A percentile compares a stretch with the other conserved stretches of the same genome.
Evolutionary conservation across 2,888 invertebrate species (phyloP).

Genomic region (Drosophila fulvimacula): DNA sequence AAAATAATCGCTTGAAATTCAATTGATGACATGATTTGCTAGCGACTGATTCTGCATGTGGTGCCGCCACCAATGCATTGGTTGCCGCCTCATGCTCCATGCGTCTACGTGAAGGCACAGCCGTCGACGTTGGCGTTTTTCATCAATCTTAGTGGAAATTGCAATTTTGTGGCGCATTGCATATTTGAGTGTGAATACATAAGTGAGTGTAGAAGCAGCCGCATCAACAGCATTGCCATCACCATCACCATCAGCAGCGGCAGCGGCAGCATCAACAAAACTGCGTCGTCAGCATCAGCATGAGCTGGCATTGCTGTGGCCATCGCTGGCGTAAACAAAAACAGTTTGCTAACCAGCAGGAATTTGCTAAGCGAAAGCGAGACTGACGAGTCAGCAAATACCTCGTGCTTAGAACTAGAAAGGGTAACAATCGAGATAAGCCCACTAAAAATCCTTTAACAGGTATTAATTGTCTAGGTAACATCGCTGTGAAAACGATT

Average conservation of each 20-base stretch:
- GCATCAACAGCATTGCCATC: constrained; percentile 15
- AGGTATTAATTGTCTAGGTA: neutral
- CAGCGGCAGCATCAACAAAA: constrained; percentile 36
- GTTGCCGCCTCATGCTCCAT: constrained; percentile 12
- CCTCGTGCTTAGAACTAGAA: neutral
- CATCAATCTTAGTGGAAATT: constrained; percentile 80
- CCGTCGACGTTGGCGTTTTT: constrained; percentile 62
- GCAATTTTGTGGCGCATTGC: constrained; percentile 78
- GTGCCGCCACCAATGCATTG: constrained; percentile 12
- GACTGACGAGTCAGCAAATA: constrained; percentile 1
- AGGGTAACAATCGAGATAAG: neutral
- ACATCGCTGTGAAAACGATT: neutral
- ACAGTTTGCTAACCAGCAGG: constrained; percentile 39
- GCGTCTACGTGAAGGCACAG: constrained; percentile 10
- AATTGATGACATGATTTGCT: constrained; percentile 80
- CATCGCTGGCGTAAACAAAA: constrained; percentile 55
- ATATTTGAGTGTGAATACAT: constrained; percentile 75
- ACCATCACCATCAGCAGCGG: constrained; percentile 10
- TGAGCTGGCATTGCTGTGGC: constrained; percentile 46
- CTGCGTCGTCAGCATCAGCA: constrained; percentile 42
- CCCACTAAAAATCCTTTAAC: neutral
- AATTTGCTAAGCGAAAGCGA: neutral
- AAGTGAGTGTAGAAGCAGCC: constrained; percentile 56
- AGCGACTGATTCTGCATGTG: constrained; percentile 45
- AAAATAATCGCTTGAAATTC: constrained; percentile 77